These are phyloP conservation scores for Andricus curvator DNA, from an alignment of 2,888 invertebrate species.

Conservation along the genomic window DNA sequence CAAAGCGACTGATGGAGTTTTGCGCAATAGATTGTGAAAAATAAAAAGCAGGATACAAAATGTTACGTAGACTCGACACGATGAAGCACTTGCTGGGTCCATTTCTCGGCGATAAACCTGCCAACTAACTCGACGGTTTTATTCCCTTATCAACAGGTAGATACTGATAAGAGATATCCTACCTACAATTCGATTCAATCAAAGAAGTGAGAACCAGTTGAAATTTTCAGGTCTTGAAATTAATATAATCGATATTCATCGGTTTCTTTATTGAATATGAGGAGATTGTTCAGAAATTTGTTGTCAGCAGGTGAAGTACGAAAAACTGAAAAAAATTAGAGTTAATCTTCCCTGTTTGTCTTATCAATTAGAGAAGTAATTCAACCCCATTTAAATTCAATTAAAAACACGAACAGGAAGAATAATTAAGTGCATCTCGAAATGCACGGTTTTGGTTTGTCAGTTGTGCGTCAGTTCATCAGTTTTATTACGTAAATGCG, in stretches of 20 bases:
- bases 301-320: not conserved
- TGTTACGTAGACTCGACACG: conserved; percentile 40
- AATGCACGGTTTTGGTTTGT: conserved; percentile 29
- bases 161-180: conserved; percentile 70
- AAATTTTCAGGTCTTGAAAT: not conserved
- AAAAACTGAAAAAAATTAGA: not conserved
- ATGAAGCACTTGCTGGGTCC: conserved; percentile 59
- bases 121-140: conserved; percentile 57
- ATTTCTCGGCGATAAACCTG: conserved; percentile 60
- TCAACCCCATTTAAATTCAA: not conserved
- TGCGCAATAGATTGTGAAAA: conserved; percentile 14
- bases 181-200: conserved; percentile 30
- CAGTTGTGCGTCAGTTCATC: conserved; percentile 31
- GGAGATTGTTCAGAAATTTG: not conserved
- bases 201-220: not conserved
- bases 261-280: not conserved
- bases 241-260: not conserved
- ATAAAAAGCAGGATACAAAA: conserved; percentile 30
- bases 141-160: conserved; percentile 65
- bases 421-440: conserved; percentile 7
- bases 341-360: not conserved
- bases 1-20: not conserved
- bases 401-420: conserved; percentile 2
- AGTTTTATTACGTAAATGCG: conserved; percentile 27
- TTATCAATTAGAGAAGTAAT: conserved; percentile 1